phyloP scores from a whole-genome alignment of 64 coral and sea anemone species.

The Pocillopora damicornis region DNA sequence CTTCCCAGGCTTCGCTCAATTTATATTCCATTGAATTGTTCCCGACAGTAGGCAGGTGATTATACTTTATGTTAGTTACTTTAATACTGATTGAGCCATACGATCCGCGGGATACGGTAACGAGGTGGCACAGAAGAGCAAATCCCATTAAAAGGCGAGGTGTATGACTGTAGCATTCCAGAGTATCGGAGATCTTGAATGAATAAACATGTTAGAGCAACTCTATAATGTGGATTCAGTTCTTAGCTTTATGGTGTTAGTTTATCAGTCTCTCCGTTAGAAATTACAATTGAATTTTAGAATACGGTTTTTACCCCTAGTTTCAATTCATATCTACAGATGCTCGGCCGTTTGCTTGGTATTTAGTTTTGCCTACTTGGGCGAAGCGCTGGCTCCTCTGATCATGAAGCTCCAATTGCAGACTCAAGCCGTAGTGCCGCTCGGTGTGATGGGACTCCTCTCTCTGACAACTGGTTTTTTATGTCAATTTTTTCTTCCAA shows the following conservation, averaged over 20 bases:
- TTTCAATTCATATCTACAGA: neutral
- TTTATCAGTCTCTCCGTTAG: neutral
- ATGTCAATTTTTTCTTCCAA: constrained; percentile 31
- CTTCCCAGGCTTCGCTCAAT: constrained; percentile 30
- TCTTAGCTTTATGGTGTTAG: too few species aligned
- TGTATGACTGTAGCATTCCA: too few species aligned
- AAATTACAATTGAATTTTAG: neutral
- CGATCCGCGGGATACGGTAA: too few species aligned
- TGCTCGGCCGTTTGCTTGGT: constrained; percentile 42
- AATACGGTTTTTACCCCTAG: neutral
- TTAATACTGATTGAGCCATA: neutral
- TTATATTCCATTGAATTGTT: constrained; percentile 53
- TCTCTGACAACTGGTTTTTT: constrained; percentile 14
- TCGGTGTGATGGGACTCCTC: constrained; percentile 43
- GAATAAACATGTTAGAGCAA: too few species aligned
- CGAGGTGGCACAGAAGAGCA: too few species aligned
- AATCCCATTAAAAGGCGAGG: too few species aligned
- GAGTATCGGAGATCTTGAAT: too few species aligned
- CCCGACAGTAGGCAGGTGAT: constrained; percentile 48
- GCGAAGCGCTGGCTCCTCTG: constrained; percentile 25
- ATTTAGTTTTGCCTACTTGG: constrained; percentile 27
- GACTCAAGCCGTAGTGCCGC: constrained; percentile 32
- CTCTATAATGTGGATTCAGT: too few species aligned
- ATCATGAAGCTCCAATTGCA: constrained; percentile 35
- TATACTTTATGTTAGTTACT: neutral